Conservation (phyloP, 1,140 invertebrate species). For the Leptinotarsa defecta region DNA sequence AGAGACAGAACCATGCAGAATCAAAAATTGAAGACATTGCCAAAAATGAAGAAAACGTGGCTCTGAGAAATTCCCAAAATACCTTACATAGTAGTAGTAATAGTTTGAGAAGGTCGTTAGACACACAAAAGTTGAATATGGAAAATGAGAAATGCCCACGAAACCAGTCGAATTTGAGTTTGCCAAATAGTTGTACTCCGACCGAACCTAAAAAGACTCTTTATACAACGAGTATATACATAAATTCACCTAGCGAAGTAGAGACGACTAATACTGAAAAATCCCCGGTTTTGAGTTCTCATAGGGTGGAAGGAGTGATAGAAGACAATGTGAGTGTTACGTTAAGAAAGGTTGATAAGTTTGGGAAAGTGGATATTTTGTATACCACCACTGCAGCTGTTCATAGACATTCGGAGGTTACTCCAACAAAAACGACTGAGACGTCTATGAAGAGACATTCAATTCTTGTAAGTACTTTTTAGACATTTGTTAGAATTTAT, state of each 20-base stretch:
- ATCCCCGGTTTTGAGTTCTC: slow-evolving; percentile 43
- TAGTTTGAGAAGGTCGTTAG: slow-evolving; percentile 38
- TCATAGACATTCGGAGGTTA: slow-evolving; percentile 44
- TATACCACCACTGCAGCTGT: slow-evolving; percentile 47
- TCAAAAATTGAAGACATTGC: slow-evolving; percentile 28
- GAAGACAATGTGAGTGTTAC: slow-evolving; percentile 37
- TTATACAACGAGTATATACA: slow-evolving; percentile 55
- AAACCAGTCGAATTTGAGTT: slow-evolving; percentile 7
- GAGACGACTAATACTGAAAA: slow-evolving; percentile 32
- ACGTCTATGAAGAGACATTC: neutral
- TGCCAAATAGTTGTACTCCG: slow-evolving; percentile 19
- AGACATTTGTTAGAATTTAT: neutral
- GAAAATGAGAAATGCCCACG: slow-evolving; percentile 26
- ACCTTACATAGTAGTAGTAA: slow-evolving; percentile 47
- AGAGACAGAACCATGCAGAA: slow-evolving; percentile 32
- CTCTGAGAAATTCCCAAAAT: slow-evolving; percentile 50
- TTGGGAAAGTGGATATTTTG: slow-evolving; percentile 22
- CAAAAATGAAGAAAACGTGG: slow-evolving; percentile 34
- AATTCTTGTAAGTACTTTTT: slow-evolving; percentile 2
- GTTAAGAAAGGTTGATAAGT: slow-evolving; percentile 23
- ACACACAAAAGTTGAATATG: slow-evolving; percentile 35
- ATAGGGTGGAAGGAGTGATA: slow-evolving; percentile 37
- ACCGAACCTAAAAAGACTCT: slow-evolving; percentile 18
- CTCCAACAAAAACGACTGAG: slow-evolving; percentile 12
- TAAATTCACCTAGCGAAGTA: slow-evolving; percentile 49